These are phyloP conservation scores for Labia minor DNA, from an alignment of 2,888 invertebrate genomes.

Conservation along the genomic window DNA sequence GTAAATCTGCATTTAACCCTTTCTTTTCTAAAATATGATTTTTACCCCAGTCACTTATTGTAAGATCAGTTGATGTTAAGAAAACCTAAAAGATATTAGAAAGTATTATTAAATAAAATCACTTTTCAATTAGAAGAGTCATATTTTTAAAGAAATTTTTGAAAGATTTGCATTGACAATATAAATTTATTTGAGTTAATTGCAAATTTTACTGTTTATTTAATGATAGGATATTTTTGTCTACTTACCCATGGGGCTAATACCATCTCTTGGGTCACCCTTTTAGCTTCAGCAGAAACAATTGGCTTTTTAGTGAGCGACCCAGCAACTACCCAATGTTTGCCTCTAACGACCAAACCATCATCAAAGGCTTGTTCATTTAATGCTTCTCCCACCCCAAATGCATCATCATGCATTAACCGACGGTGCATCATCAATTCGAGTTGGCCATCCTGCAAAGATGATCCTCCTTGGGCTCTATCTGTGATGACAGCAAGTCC, in stretches of 20 bases:
- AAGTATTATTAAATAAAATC: not conserved
- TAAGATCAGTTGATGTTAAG: not conserved
- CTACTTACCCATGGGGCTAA: conserved; percentile 47
- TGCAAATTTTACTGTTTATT: too few relatives aligned
- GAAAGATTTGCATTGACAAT: too few relatives aligned
- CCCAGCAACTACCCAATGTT: conserved; percentile 47
- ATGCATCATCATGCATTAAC: conserved; percentile 69
- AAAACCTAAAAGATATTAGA: not conserved
- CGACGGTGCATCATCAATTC: conserved; percentile 49
- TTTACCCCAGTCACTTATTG: not conserved
- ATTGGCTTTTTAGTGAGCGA: conserved; percentile 31
- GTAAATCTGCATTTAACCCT: conserved; percentile 46
- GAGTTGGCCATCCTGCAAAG: conserved; percentile 47
- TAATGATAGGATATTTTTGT: too few relatives aligned
- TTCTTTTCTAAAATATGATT: not conserved
- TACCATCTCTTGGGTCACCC: conserved; percentile 43
- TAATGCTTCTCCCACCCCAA: conserved; percentile 84
- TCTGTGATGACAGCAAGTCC: conserved; percentile 49
- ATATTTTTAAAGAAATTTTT: too few relatives aligned
- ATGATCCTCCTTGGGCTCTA: conserved; percentile 50
- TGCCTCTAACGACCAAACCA: conserved; percentile 61
- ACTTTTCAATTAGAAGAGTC: not conserved
- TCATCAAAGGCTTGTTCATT: conserved; percentile 64
- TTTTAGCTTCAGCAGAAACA: conserved; percentile 37
- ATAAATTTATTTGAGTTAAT: too few relatives aligned